Evolutionary conservation across 2,797 vertebrate genomes (phyloP).

Genomic region (Schizopygopsis malacanthus): DNA sequence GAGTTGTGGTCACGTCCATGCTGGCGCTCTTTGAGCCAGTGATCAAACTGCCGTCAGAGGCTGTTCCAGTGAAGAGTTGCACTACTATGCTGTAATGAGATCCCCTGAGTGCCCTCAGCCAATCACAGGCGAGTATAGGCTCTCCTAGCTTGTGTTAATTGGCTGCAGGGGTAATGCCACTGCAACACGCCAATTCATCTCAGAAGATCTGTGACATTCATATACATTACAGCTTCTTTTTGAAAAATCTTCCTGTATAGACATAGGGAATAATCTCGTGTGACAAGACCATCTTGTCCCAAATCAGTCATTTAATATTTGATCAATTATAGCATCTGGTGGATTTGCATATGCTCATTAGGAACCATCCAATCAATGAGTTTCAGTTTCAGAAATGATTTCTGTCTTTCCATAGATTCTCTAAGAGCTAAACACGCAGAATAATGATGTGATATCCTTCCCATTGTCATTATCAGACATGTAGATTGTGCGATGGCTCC

Average conservation of each 20-base stretch:
- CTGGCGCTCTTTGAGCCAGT: slow-evolving; percentile 47
- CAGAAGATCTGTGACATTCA: slow-evolving; percentile 20
- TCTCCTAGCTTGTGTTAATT: slow-evolving; percentile 68
- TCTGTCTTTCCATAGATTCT: not conserved
- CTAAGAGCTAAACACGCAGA: not conserved
- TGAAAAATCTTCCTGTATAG: not conserved
- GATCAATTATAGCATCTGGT: not conserved
- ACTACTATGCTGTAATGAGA: slow-evolving; percentile 70
- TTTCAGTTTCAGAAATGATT: not conserved
- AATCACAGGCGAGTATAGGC: slow-evolving; percentile 49
- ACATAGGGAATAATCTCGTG: not conserved
- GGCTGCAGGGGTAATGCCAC: slow-evolving; percentile 61
- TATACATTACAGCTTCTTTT: slow-evolving; percentile 38
- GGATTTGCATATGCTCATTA: not conserved
- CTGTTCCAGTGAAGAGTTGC: slow-evolving; percentile 68
- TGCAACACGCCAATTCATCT: slow-evolving; percentile 3
- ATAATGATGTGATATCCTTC: not conserved
- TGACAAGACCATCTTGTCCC: not conserved
- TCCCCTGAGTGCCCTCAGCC: slow-evolving; percentile 66
- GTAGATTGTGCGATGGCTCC: slow-evolving; percentile 63
- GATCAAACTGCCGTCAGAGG: slow-evolving; percentile 69
- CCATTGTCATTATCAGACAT: not conserved
- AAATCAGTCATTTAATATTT: not conserved
- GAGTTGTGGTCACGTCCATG: slow-evolving; percentile 41
- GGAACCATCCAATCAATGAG: not conserved